phyloP scores from a whole-genome alignment of 64 coral and sea anemone species.

The Porites australiensis region DNA sequence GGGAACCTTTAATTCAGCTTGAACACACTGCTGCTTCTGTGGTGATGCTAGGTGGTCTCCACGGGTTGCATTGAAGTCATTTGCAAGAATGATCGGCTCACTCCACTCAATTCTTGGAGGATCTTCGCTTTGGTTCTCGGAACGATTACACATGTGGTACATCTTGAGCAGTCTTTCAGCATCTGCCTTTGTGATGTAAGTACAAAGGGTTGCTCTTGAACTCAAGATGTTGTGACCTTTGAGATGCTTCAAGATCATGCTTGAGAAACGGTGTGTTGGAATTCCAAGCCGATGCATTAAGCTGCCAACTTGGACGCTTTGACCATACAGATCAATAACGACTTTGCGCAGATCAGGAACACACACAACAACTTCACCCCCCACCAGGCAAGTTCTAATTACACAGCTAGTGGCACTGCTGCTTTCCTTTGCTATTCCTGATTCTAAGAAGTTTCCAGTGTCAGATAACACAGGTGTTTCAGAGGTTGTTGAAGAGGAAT shows the following conservation, averaged over 20 bases:
- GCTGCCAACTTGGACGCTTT: constrained; percentile 85
- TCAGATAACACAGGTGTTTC: not conserved
- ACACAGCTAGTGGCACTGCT: not conserved
- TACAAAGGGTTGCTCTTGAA: constrained; percentile 85
- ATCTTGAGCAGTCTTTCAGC: constrained; percentile 84
- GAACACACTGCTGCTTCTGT: not conserved
- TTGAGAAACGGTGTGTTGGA: constrained; percentile 77
- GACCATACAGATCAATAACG: constrained; percentile 79
- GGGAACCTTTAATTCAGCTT: constrained; percentile 64
- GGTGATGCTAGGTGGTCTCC: not conserved
- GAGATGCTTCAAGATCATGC: constrained; percentile 65
- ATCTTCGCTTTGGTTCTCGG: constrained; percentile 7
- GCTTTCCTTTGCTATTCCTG: not conserved
- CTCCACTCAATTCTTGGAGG: constrained; percentile 62
- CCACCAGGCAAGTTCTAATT: constrained; percentile 82
- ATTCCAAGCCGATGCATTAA: constrained; percentile 84
- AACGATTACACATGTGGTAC: constrained; percentile 65
- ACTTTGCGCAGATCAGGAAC: constrained; percentile 89
- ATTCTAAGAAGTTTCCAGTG: no score
- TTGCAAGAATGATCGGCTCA: constrained; percentile 67
- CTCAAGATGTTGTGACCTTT: constrained; percentile 78
- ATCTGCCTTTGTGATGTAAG: constrained; percentile 84
- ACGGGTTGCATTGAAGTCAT: not conserved
- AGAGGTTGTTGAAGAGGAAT: not conserved
- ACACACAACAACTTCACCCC: constrained; percentile 74